phyloP scores from a whole-genome alignment of 2,888 invertebrate species.

The Polymixis lichenea region DNA sequence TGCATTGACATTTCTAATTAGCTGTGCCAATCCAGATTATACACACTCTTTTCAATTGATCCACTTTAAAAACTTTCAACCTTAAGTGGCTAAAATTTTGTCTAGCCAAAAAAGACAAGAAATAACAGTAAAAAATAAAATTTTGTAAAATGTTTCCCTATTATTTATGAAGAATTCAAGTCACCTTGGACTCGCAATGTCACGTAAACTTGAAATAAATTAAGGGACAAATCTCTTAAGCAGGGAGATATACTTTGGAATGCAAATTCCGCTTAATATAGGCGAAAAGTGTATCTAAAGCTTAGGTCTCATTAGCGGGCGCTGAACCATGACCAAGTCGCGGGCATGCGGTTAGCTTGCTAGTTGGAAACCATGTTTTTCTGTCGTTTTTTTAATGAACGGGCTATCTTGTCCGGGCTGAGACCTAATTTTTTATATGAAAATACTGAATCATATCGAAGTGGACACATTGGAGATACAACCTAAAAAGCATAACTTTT shows the following conservation, averaged over 20 bases:
- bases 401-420: constrained; percentile 12
- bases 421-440: constrained; percentile 24
- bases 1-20: background rate
- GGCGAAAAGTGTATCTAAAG: constrained; percentile 48
- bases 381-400: constrained; percentile 4
- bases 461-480: too few species aligned
- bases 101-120: background rate
- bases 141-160: background rate
- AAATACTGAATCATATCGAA: background rate
- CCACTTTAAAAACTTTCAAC: background rate
- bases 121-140: background rate
- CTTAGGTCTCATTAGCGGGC: constrained; percentile 55
- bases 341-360: constrained; percentile 51
- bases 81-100: too few species aligned
- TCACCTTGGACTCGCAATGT: constrained; percentile 22
- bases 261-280: constrained; percentile 60
- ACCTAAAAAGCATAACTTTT: background rate
- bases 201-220: constrained; percentile 63
- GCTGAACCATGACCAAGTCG: constrained; percentile 54
- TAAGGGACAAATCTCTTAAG: constrained; percentile 60
- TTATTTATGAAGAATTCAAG: constrained; percentile 21
- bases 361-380: constrained; percentile 50
- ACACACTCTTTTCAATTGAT: too few species aligned
- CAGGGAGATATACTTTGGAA: constrained; percentile 62
- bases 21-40: background rate